These are phyloP conservation scores for Wasmannia auropunctata DNA, from an alignment of 1,140 invertebrate genomes.

Conservation along the genomic window DNA sequence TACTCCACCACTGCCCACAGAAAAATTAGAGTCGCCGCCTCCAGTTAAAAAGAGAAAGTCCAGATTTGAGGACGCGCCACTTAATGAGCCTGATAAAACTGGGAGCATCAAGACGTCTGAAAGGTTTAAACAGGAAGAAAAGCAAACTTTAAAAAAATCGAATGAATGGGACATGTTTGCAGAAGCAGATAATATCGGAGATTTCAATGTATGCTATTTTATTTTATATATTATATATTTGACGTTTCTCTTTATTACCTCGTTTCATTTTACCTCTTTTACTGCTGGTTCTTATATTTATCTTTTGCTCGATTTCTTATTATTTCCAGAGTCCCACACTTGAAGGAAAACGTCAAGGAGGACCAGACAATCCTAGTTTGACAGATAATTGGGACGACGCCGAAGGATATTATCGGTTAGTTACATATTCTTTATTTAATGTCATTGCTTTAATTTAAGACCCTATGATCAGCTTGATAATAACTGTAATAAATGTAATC, in stretches of 20 bases:
- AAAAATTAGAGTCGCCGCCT: slow-evolving; percentile 76
- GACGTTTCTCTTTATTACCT: not conserved
- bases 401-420: slow-evolving; percentile 94
- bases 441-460: not conserved
- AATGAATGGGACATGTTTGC: slow-evolving; percentile 95
- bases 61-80: slow-evolving; percentile 78
- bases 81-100: slow-evolving; percentile 71
- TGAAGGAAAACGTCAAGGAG: slow-evolving; percentile 87
- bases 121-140: slow-evolving; percentile 80
- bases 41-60: slow-evolving; percentile 80
- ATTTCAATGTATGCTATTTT: slow-evolving; percentile 93
- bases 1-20: slow-evolving; percentile 81
- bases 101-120: slow-evolving; percentile 74
- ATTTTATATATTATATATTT: no score
- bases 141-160: slow-evolving; percentile 82
- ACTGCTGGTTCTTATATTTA: slow-evolving; percentile 85
- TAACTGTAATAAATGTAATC: not conserved
- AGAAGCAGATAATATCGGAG: slow-evolving; percentile 94
- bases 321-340: slow-evolving; percentile 90
- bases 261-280: not conserved
- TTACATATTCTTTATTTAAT: slow-evolving; percentile 30
- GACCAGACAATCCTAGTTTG: slow-evolving; percentile 94
- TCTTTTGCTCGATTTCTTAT: slow-evolving; percentile 79
- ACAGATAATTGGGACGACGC: slow-evolving; percentile 99
- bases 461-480: not conserved